Evolutionary conservation across 1,140 invertebrate genomes (phyloP), one percentile per base, ranked within the genome.

Genomic region (Pseudomyrmex pallidus): DNA sequence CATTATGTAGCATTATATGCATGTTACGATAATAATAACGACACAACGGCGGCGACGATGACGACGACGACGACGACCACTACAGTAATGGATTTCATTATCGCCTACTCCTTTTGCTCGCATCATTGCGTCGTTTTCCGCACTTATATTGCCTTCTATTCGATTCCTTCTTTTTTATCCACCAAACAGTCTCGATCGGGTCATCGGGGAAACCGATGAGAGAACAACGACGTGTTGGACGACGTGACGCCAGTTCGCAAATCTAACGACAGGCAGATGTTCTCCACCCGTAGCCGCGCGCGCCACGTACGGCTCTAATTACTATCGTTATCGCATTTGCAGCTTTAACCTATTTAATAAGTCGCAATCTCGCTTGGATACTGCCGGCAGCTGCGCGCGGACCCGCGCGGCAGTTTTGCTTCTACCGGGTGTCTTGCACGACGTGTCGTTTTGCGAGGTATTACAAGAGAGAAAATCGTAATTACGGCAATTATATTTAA

Each of bases 311-410:
- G 83, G 89, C 89, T 92, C 87, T 92, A 92, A 92, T 92, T 91
- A 90, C 87, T 90, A 92, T 93, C 91, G 87, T 92, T 92, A 92
- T 92, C 92, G 90, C 87, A 74, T 93, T 92, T 89, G 91, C 90
- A 91, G 92, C 90, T 93, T 93, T 91, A 92, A 93, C 91, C 92
- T 91, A 92, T 92, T 92, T 92, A 93, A 93, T 92, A 92, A 92
- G 90, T 91, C 87, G 87, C 91, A 90, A 92, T 92, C 88, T 86
- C 83, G 87, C 64, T 77, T 54, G 73, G 66, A 70, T 84, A 74
- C 77, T 74, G 59, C 46, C 56, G 20, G 74, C 84, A 77, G 77
- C 73, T 78, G 83, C 64, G 56, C 62, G 62, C 44, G 56, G 74
- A 62, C 44, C 44, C n/a, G 62, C 35, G 74, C 35, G 74, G 12